Base-by-base conservation (phyloP, 2,797 vertebrate species). In the Mareca strepera region DNA sequence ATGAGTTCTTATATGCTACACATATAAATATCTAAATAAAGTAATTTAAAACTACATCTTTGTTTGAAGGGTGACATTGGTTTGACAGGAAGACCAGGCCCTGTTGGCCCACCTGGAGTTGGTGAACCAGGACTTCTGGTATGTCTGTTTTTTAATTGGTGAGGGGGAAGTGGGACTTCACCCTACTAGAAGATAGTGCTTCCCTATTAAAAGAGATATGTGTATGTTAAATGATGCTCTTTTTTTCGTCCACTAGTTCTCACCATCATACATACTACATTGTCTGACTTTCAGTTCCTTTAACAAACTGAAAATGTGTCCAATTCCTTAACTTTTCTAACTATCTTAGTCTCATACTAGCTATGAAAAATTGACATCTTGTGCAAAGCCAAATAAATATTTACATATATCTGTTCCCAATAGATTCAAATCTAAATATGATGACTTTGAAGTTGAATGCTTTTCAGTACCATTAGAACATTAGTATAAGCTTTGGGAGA, bases 121-220 rank as follows among this genome's bases (percentile, higher is more conserved):
- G 99, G 99, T 85, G 98, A 99, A 97, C 97, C 97, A 43, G 99
- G 99, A 82, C 95, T 94, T 83, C 97, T 89, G 96, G 99, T 99
- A 98, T 97, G 99, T 98, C 86, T 50, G 0, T 6, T 53, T 82
- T 78, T 67, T 4, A 59, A 67, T 69, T 82, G 60, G 26, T 60
- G 10, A 48, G 18, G 81, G 43, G 15, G 29, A 78, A 88, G 39
- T 29, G 68, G 33, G 8, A 50, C 48, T 50, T 50, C 48, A 50
- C 48, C 23, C 48, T 50, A 50, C 48, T 50, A 50, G 48, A 50
- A 50, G 23, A 25, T 50, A 50, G 44, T 88, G 44, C 15, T 79
- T 80, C 33, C 12, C 17, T 80, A 53, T 73, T 89, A 88, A 83
- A 80, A 83, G 22, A 26, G 16, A 56, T 75, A 56, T 41, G n/a